Percentiles rank a stretch among this genome's conserved stretches.
Conservation (phyloP, 2,113 vertebrate genomes). For the Agapornis roseicollis region DNA sequence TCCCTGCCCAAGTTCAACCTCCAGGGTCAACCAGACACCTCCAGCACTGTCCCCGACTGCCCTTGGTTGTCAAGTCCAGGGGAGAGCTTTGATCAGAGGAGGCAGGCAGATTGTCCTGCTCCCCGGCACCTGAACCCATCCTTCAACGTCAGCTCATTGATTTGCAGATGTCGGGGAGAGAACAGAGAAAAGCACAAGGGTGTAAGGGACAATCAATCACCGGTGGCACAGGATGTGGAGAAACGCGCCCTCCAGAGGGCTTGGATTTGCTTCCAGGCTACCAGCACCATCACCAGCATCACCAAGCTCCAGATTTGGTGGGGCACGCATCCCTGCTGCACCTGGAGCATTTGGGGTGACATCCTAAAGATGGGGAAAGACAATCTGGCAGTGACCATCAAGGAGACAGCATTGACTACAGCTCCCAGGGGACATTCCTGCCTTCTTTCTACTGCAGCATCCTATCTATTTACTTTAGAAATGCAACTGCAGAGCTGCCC, state of each 20-base stretch:
- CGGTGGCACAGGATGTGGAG: neutral
- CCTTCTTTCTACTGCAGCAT: neutral
- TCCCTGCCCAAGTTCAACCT: neutral
- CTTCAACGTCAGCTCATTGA: slow-evolving; percentile 80
- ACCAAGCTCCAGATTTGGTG: neutral
- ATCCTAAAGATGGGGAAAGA: fast-evolving
- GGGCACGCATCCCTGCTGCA: fast-evolving
- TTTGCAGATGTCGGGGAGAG: slow-evolving; percentile 3
- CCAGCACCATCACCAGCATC: neutral
- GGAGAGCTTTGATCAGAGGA: neutral
- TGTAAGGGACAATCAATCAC: neutral
- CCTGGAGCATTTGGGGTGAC: neutral
- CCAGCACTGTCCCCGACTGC: slow-evolving; percentile 42
- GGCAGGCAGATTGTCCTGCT: neutral
- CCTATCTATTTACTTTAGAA: neutral
- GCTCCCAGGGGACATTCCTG: neutral
- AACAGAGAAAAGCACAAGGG: neutral
- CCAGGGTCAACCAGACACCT: slow-evolving; percentile 2
- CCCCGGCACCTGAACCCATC: slow-evolving; percentile 60
- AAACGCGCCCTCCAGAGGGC: slow-evolving; percentile 34
- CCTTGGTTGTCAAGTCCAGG: slow-evolving; percentile 60
- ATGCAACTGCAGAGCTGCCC: neutral
- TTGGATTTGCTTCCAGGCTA: neutral
- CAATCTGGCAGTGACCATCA: fast-evolving
- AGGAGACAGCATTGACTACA: neutral